Evolutionary conservation across 2,888 invertebrate genomes (phyloP).

Genomic region (Halictus quadricinctus): DNA sequence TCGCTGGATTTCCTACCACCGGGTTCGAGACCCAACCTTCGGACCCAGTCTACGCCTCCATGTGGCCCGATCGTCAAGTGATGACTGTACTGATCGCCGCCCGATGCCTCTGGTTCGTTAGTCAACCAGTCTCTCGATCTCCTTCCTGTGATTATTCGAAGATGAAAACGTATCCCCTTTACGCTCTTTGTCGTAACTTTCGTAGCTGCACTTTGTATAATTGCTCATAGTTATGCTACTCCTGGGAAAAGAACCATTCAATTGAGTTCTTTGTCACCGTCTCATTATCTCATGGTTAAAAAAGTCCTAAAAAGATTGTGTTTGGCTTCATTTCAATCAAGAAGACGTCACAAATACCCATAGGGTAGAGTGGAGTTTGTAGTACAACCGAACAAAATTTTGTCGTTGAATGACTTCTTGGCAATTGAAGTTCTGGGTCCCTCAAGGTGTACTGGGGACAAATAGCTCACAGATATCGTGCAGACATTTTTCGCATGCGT

Average conservation of each 20-base stretch:
- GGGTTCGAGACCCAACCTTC: conserved; percentile 84
- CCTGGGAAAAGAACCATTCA: not conserved
- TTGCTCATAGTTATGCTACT: not conserved
- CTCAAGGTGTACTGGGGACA: too few relatives aligned
- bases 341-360: too few relatives aligned
- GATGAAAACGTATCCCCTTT: not conserved
- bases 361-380: too few relatives aligned
- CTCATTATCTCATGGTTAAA: too few relatives aligned
- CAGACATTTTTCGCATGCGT: too few relatives aligned
- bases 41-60: conserved; percentile 87
- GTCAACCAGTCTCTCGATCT: conserved; percentile 79
- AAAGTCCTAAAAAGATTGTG: too few relatives aligned
- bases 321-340: too few relatives aligned
- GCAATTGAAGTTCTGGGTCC: too few relatives aligned
- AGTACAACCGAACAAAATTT: too few relatives aligned
- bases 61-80: conserved; percentile 86
- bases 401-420: too few relatives aligned
- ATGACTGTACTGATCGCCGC: conserved; percentile 81
- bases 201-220: not conserved
- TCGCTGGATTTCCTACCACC: conserved; percentile 82
- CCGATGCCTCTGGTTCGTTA: conserved; percentile 76
- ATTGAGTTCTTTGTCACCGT: not conserved
- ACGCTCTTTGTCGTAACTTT: not conserved
- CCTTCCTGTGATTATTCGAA: conserved; percentile 68
- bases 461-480: too few relatives aligned